Base-by-base conservation (phyloP, 2,797 vertebrate species). In the Epinephelus awoara region DNA sequence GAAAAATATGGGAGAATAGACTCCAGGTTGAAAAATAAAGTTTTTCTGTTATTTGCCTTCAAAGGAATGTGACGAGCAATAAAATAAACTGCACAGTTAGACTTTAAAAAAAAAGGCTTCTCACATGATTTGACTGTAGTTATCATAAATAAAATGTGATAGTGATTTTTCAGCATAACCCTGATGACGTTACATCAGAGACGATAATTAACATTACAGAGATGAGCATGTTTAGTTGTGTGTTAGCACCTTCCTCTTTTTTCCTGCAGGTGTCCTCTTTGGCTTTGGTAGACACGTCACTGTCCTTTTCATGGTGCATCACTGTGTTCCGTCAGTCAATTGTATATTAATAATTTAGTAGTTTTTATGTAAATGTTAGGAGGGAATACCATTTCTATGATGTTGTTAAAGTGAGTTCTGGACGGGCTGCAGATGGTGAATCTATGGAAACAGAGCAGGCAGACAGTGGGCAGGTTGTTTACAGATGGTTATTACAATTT, bases 211-310 rank as follows among this genome's bases (percentile, higher is more conserved):
- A 21, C 14, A 6, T 25, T 17, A 10, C 8, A 1, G 21, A 17
- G 17, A 69, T 27, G 15, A 67, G 11, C 7, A 2, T 25, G 27
- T 27, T 64, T 34, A 2, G 17, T 54, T 47, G 55, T 1, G 46
- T n/a, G 13, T 77, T 72, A 42, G 68, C 66, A 75, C 74, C 42
- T 42, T 52, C 10, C n/a, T 38, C 4, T 17, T 4, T 70, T 51
- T 56, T 67, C 64, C 72, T 73, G 55, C 65, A 79, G 77, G 70
- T 81, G 64, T 81, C 61, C 46, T 40, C 67, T 75, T 50, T 42
- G 66, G 62, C 67, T 61, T 44, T 47, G 6, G 18, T 12, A 17
- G n/a, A 38, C 10, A 5, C 9, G 2, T 47, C 0, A 5, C 6
- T 67, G 25, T 49, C 34, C 6, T 34, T 63, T 51, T 59, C 18